A percentile compares a stretch with the other conserved stretches of the same genome.
phyloP scores from a whole-genome alignment of 2,888 invertebrate species.

The Drosophila emarginata region DNA sequence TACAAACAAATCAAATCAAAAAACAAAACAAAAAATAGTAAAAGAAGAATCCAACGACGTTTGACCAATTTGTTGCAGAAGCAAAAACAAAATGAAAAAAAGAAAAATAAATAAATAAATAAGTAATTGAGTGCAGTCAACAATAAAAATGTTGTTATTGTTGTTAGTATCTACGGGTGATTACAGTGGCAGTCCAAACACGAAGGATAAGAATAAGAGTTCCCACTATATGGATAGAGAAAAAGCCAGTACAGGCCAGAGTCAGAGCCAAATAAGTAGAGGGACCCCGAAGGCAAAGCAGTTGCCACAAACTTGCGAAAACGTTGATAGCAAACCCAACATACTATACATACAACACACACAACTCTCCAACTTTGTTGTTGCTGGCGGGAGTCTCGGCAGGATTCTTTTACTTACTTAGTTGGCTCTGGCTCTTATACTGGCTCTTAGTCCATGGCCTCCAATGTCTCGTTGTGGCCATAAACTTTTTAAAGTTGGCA shows the following conservation, averaged over 20 bases:
- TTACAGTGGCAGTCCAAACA: constrained; percentile 46
- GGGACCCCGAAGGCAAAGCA: constrained; percentile 10
- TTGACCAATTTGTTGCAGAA: constrained; percentile 13
- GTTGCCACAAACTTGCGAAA: constrained; percentile 14
- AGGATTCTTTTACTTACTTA: constrained; percentile 7
- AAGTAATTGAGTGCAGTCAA: constrained; percentile 71
- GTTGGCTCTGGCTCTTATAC: constrained; percentile 12
- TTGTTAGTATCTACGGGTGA: constrained; percentile 22
- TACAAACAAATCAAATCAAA: constrained; percentile 41
- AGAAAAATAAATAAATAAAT: constrained; percentile 49
- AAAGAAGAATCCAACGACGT: background rate
- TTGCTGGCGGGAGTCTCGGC: background rate
- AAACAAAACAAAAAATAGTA: constrained; percentile 5
- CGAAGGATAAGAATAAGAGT: constrained; percentile 27
- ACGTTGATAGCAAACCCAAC: constrained; percentile 17
- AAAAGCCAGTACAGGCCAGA: background rate
- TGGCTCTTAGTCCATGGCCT: constrained; percentile 12
- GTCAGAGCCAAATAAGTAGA: constrained; percentile 4
- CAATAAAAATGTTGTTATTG: constrained; percentile 58
- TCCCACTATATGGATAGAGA: constrained; percentile 13
- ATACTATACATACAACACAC: background rate
- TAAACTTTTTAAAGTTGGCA: constrained; percentile 74
- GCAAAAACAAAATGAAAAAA: constrained; percentile 27
- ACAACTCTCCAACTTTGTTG: constrained; percentile 11
- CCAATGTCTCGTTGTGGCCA: constrained; percentile 52